These are phyloP conservation scores for Subanguina moxae DNA, from an alignment of 1,140 invertebrate genomes.

Conservation along the genomic window DNA sequence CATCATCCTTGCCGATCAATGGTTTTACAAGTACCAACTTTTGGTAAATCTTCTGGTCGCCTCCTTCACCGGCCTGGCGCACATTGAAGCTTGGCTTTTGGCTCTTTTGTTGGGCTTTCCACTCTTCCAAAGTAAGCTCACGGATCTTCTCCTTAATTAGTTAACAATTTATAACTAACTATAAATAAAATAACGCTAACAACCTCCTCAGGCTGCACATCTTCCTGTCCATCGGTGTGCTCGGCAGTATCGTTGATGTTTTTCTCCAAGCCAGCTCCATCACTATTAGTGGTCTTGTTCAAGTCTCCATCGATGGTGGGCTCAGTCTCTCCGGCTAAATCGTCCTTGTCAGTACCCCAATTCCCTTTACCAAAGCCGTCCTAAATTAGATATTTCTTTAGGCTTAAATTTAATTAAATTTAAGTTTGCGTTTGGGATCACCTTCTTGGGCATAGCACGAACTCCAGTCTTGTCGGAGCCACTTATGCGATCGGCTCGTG, in stretches of 20 bases:
- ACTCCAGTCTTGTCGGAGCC: constrained; percentile 34
- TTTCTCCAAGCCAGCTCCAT: constrained; percentile 5
- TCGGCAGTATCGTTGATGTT: constrained; percentile 6
- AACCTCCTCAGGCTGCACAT: neutral
- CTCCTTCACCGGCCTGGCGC: constrained; percentile 25
- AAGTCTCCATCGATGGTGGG: constrained; percentile 10
- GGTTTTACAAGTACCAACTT: constrained; percentile 32
- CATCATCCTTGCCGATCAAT: constrained; percentile 24
- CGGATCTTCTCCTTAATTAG: constrained; percentile 17
- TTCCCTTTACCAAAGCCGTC: constrained; percentile 33
- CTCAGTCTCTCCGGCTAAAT: constrained; percentile 36
- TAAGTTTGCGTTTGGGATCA: constrained; percentile 11
- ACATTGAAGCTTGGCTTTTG: constrained; percentile 24
- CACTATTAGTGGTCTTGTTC: constrained; percentile 5
- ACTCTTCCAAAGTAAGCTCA: constrained; percentile 30
- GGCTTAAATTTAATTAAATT: neutral
- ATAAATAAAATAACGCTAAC: neutral
- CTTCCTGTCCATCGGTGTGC: constrained; percentile 2
- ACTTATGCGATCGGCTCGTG: constrained; percentile 20
- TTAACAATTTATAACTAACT: too few species aligned
- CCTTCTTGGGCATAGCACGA: constrained; percentile 2
- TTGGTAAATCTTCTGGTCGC: constrained; percentile 32
- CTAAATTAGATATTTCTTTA: too few species aligned
- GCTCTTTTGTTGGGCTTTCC: constrained; percentile 38
- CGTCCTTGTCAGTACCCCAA: constrained; percentile 30